Conservation (phyloP, 2,888 invertebrate species). For the Agrochola lota region DNA sequence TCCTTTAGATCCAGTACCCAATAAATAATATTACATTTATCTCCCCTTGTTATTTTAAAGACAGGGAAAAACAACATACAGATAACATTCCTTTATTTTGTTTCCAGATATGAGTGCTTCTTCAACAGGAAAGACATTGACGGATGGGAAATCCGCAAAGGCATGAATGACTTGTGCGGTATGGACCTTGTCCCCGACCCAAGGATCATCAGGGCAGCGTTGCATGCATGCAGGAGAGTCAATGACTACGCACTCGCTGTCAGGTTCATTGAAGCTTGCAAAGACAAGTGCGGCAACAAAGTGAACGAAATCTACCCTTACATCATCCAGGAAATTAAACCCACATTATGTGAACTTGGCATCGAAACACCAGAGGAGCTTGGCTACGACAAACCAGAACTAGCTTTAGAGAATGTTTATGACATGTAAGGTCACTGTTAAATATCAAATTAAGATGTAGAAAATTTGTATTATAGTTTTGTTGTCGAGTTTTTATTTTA, state of each 20-base stretch:
- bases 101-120: conserved; percentile 93
- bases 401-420: conserved; percentile 94
- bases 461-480: conserved; percentile 87
- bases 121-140: conserved; percentile 97
- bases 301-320: conserved; percentile 96
- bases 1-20: neutral
- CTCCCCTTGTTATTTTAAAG: neutral
- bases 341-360: conserved; percentile 98
- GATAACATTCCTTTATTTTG: conserved; percentile 59
- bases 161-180: conserved; percentile 96
- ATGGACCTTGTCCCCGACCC: conserved; percentile 98
- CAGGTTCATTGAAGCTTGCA: conserved; percentile 97
- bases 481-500: conserved; percentile 83
- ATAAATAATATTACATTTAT: neutral
- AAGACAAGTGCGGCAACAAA: conserved; percentile 95
- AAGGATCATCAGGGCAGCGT: conserved; percentile 95
- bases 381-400: conserved; percentile 99
- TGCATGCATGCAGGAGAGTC: conserved; percentile 97
- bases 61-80: neutral
- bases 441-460: conserved; percentile 82
- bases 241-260: conserved; percentile 98
- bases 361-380: conserved; percentile 98
- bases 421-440: conserved; percentile 89
- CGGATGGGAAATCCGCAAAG: conserved; percentile 98
- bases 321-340: conserved; percentile 96